phyloP scores from a whole-genome alignment of 2,797 vertebrate species.

The Iguana delicatissima region DNA sequence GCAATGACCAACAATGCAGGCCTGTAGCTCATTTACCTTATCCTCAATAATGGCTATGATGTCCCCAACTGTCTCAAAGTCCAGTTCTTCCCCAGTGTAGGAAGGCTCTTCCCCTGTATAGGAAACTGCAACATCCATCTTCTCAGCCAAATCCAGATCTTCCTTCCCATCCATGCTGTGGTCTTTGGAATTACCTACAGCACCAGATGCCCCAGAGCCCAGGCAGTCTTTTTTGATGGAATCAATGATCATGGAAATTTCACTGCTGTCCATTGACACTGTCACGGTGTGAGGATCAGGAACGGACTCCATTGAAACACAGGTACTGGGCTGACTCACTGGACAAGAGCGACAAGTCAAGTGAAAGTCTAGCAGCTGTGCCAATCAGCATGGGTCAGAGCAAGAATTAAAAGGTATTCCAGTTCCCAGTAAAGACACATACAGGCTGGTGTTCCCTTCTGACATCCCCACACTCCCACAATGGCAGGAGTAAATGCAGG shows the following conservation, averaged over 20 bases:
- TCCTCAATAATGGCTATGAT: constrained; percentile 98
- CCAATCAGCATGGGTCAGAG: constrained; percentile 50
- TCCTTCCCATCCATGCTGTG: constrained; percentile 86
- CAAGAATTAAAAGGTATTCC: constrained; percentile 47
- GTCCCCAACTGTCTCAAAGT: constrained; percentile 95
- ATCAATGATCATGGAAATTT: constrained; percentile 88
- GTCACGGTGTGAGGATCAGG: constrained; percentile 84
- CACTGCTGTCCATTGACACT: constrained; percentile 86
- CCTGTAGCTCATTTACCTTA: constrained; percentile 83
- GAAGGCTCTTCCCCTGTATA: constrained; percentile 93
- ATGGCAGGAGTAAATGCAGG: constrained; percentile 47
- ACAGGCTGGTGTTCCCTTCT: background rate
- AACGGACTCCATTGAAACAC: constrained; percentile 82
- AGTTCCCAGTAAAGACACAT: constrained; percentile 28
- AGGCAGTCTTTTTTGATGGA: constrained; percentile 85
- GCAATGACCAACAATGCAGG: constrained; percentile 27
- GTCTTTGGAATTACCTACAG: constrained; percentile 79
- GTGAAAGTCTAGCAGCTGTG: constrained; percentile 43
- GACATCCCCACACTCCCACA: constrained; percentile 45
- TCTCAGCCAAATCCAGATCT: constrained; percentile 89
- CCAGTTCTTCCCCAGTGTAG: constrained; percentile 94
- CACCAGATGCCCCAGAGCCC: constrained; percentile 82
- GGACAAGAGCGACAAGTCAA: constrained; percentile 68
- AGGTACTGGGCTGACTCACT: constrained; percentile 83
- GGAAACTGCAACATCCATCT: constrained; percentile 89